phyloP scores from a whole-genome alignment of 2,888 invertebrate genomes.

The Hybos culiciformis region DNA sequence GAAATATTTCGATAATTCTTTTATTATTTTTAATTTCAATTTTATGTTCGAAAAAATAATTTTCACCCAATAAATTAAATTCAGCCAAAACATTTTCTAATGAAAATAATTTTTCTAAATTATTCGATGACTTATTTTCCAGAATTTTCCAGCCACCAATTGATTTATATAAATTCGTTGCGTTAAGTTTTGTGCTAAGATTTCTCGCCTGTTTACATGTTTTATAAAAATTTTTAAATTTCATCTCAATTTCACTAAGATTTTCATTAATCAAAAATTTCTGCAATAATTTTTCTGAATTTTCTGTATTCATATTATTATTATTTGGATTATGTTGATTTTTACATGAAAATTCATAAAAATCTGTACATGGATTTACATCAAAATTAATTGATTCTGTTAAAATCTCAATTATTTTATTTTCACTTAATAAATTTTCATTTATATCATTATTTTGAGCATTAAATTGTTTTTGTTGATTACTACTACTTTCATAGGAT shows the following conservation, averaged over 20 bases:
- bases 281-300: too few relatives aligned
- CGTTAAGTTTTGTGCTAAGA: conserved; percentile 20
- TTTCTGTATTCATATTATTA: background rate
- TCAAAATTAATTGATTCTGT: conserved; percentile 1
- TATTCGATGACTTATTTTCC: conserved; percentile 20
- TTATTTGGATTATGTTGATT: background rate
- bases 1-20: conserved; percentile 22
- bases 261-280: too few relatives aligned
- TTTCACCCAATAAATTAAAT: conserved; percentile 28
- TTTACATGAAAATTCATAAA: conserved; percentile 26
- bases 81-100: conserved; percentile 24
- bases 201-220: conserved; percentile 25
- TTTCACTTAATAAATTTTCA: background rate
- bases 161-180: conserved; percentile 24
- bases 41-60: conserved; percentile 25
- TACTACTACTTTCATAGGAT: too few relatives aligned
- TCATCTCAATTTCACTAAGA: conserved; percentile 25
- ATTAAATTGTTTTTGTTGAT: too few relatives aligned
- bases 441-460: too few relatives aligned
- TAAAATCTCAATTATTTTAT: background rate
- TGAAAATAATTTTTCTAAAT: conserved; percentile 18
- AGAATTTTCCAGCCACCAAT: conserved; percentile 32
- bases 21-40: conserved; percentile 28
- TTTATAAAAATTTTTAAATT: conserved; percentile 26
- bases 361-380: conserved; percentile 25